A percentile compares a stretch with the other conserved stretches of the same genome.
These are phyloP conservation scores for Colletes gigas DNA, from an alignment of 1,140 invertebrate species.

Conservation along the genomic window DNA sequence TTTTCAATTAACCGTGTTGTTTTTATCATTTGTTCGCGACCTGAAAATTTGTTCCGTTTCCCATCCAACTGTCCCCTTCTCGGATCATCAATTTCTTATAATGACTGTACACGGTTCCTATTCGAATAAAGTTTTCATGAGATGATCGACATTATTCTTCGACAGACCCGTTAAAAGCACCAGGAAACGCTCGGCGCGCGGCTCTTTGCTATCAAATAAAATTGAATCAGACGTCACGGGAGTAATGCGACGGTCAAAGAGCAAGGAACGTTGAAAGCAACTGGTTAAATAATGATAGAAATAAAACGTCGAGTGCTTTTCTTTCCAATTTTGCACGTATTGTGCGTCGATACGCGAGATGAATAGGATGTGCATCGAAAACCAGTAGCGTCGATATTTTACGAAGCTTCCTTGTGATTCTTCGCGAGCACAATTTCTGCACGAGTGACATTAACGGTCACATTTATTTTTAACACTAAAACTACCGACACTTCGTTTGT, in stretches of 20 bases:
- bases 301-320: background rate
- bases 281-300: slow-evolving; percentile 8
- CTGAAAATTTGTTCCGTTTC: background rate
- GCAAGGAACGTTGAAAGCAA: slow-evolving; percentile 4
- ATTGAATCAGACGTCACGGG: slow-evolving; percentile 6
- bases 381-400: background rate
- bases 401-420: no score
- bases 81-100: slow-evolving; percentile 1
- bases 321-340: background rate
- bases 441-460: no score
- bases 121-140: slow-evolving; percentile 29
- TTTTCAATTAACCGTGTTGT: no score
- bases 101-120: slow-evolving; percentile 13
- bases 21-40: background rate
- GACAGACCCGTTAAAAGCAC: slow-evolving; percentile 19
- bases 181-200: background rate
- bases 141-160: slow-evolving; percentile 8
- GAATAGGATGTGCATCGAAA: background rate
- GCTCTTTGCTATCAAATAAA: slow-evolving; percentile 4
- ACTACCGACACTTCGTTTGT: no score
- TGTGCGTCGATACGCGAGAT: background rate
- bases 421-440: no score
- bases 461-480: no score
- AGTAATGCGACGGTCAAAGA: slow-evolving; percentile 12
- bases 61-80: background rate